phyloP scores from a whole-genome alignment of 1,140 invertebrate genomes.

The Drosophila ohnishii region DNA sequence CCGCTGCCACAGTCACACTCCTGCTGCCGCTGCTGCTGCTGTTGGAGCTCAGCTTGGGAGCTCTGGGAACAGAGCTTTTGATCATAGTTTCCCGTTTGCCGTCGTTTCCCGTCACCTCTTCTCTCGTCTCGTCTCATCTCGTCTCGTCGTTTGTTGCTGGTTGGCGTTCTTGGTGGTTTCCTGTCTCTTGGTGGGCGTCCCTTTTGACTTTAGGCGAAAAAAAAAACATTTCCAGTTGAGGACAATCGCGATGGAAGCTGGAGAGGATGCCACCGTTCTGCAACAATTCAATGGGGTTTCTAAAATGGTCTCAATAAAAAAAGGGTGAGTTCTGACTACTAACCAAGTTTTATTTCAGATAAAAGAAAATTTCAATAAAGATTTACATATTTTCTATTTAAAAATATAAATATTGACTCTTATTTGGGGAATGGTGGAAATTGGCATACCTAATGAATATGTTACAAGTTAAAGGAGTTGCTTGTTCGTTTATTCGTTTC shows the following conservation, averaged over 20 bases:
- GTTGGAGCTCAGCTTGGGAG: constrained; percentile 16
- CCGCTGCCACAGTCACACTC: constrained; percentile 28
- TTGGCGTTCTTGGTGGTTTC: constrained; percentile 54
- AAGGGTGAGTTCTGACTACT: constrained; percentile 17
- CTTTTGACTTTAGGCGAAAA: constrained; percentile 40
- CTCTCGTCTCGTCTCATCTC: constrained; percentile 43
- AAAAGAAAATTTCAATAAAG: constrained; percentile 15
- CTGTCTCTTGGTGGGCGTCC: constrained; percentile 55
- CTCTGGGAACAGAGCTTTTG: constrained; percentile 21
- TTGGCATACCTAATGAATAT: neutral
- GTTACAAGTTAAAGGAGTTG: too few relatives aligned
- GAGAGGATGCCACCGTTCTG: neutral
- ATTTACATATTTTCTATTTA: neutral
- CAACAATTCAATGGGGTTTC: neutral
- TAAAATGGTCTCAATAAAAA: too few relatives aligned
- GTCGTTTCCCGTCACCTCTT: constrained; percentile 38
- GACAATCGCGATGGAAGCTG: neutral
- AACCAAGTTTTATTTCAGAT: constrained; percentile 21
- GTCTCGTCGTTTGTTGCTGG: constrained; percentile 49
- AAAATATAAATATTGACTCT: neutral
- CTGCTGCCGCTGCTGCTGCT: constrained; percentile 8
- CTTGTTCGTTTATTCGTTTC: constrained; percentile 10
- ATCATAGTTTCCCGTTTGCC: constrained; percentile 37
- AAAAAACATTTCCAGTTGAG: constrained; percentile 40
- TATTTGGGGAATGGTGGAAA: neutral